Evolutionary conservation across 2,888 invertebrate species (phyloP).

Genomic region (Bibio marci): DNA sequence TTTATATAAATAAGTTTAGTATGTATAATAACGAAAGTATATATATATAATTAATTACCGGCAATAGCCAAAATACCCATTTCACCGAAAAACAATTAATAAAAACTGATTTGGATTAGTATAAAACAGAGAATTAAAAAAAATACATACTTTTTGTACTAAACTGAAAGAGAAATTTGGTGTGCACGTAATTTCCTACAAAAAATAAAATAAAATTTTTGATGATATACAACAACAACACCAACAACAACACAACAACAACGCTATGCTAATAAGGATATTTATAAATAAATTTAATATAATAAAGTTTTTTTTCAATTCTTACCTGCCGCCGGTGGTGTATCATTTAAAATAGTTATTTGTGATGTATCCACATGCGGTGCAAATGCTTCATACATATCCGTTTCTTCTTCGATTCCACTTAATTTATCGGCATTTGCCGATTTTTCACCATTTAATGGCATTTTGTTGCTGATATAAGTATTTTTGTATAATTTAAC

Average conservation of each 20-base stretch:
- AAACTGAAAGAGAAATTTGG: not conserved
- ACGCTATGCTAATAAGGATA: too few species aligned
- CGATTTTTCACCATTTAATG: conserved; percentile 24
- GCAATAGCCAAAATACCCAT: too few species aligned
- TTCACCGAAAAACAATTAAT: too few species aligned
- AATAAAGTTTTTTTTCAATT: not conserved
- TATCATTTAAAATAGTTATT: conserved; percentile 52
- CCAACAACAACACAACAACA: too few species aligned
- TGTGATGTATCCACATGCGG: conserved; percentile 67
- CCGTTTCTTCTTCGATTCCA: conserved; percentile 56
- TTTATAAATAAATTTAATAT: too few species aligned
- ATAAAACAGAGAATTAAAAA: too few species aligned
- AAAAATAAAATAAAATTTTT: not conserved
- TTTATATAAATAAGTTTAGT: too few species aligned
- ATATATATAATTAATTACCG: too few species aligned
- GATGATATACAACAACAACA: too few species aligned
- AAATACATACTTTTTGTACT: not conserved
- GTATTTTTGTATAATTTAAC: too few species aligned
- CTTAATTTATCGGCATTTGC: conserved; percentile 48
- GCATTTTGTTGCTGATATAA: conserved; percentile 18
- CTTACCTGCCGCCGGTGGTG: conserved; percentile 33
- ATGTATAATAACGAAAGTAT: too few species aligned
- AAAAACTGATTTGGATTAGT: too few species aligned
- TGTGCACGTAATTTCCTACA: not conserved
- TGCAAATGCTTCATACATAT: conserved; percentile 62